A percentile compares a stretch with the other conserved stretches of the same genome.
Conservation (phyloP, 2,113 vertebrate genomes). For the Gallinago media region DNA sequence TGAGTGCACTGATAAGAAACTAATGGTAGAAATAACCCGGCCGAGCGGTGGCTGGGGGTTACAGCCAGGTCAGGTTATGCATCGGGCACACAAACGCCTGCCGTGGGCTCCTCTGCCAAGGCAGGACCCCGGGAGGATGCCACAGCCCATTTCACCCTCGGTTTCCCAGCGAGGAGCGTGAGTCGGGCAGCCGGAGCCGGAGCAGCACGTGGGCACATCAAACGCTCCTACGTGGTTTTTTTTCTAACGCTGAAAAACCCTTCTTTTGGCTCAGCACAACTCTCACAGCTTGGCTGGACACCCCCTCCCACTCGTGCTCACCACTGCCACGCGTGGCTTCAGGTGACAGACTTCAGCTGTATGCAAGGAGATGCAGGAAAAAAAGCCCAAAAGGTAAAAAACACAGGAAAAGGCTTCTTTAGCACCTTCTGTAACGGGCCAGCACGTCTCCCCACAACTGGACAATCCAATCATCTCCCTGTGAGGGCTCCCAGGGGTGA, state of each 20-base stretch:
- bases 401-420: neutral
- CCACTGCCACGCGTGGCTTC: accelerated
- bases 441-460: neutral
- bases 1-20: constrained; percentile 1
- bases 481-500: accelerated
- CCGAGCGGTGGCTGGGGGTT: neutral
- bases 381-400: neutral
- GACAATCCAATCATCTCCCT: neutral
- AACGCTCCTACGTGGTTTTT: neutral
- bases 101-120: neutral
- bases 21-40: neutral
- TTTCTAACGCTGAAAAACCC: neutral
- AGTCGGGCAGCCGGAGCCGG: neutral
- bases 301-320: neutral
- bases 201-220: neutral
- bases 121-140: neutral
- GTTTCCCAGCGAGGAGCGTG: accelerated
- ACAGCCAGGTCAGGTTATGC: neutral
- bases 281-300: neutral
- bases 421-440: accelerated
- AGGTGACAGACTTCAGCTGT: neutral
- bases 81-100: neutral
- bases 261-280: neutral
- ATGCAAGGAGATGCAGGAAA: accelerated
- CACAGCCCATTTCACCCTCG: neutral